These are phyloP conservation scores for Alosa sapidissima DNA, from an alignment of 2,797 vertebrate species.

Conservation along the genomic window DNA sequence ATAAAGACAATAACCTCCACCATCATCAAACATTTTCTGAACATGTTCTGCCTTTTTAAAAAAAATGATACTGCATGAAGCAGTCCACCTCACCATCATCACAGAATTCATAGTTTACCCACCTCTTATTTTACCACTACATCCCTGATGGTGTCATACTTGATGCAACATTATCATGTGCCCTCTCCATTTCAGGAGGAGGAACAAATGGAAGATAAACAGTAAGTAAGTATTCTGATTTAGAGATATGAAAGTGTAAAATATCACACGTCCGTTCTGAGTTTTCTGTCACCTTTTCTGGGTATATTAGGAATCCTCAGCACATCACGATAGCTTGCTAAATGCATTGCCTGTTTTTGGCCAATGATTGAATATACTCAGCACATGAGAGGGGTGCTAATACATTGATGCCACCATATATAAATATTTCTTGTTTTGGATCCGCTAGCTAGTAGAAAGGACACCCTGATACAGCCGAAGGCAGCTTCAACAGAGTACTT, in stretches of 20 bases:
- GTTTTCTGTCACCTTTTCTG: neutral
- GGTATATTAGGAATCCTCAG: neutral
- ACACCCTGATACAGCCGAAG: neutral
- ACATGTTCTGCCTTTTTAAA: no score
- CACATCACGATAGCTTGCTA: neutral
- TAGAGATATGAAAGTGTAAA: neutral
- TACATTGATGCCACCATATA: neutral
- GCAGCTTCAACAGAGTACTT: neutral
- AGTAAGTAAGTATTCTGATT: neutral
- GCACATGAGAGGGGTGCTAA: neutral
- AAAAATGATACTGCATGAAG: no score
- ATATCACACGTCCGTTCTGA: neutral
- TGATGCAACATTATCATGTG: neutral
- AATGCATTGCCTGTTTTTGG: neutral
- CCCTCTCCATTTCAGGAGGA: neutral
- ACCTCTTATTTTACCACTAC: no score
- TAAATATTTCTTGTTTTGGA: neutral
- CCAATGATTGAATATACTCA: neutral
- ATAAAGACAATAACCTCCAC: no score
- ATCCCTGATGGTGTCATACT: neutral
- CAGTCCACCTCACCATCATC: no score
- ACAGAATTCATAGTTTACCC: no score
- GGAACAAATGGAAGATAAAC: neutral
- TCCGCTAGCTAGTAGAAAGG: neutral
- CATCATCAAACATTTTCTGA: no score